These are phyloP conservation scores for Platalea minor DNA, from an alignment of 2,797 vertebrate species.

Conservation along the genomic window DNA sequence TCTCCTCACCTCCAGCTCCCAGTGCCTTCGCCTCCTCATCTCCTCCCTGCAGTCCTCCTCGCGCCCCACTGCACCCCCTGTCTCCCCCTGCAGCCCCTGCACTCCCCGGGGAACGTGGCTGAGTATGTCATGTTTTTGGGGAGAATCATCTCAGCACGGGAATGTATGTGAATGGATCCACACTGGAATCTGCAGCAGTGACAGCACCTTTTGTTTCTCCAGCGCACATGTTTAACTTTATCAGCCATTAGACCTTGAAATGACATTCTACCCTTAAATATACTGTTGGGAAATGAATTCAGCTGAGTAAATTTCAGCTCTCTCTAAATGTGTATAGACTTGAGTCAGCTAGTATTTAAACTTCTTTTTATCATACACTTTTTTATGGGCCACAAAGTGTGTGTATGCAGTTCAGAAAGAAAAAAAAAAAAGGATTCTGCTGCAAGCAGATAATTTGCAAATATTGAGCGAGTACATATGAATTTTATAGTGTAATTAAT, in stretches of 20 bases:
- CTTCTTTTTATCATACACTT: neutral
- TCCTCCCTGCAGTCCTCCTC: neutral
- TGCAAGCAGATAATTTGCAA: neutral
- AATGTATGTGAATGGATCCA: neutral
- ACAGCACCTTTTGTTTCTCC: conserved; percentile 41
- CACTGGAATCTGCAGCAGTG: neutral
- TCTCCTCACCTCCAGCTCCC: neutral
- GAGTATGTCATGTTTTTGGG: neutral
- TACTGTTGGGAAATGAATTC: conserved; percentile 50
- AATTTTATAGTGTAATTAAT: conserved; percentile 52
- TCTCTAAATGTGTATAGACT: neutral
- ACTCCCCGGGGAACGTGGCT: accelerated
- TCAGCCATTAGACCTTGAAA: conserved; percentile 48
- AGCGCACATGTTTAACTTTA: neutral
- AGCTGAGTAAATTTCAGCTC: conserved; percentile 40
- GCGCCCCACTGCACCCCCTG: accelerated
- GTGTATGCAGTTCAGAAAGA: neutral
- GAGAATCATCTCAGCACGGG: neutral
- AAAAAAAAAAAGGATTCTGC: neutral
- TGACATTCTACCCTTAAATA: conserved; percentile 53
- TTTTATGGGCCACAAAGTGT: neutral
- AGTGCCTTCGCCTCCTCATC: accelerated
- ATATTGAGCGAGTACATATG: conserved; percentile 29
- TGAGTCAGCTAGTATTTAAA: conserved; percentile 28
- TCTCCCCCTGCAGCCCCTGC: neutral